These are phyloP conservation scores for Nematostella vectensis DNA, from an alignment of 92 coral and sea anemone species.

Conservation along the genomic window DNA sequence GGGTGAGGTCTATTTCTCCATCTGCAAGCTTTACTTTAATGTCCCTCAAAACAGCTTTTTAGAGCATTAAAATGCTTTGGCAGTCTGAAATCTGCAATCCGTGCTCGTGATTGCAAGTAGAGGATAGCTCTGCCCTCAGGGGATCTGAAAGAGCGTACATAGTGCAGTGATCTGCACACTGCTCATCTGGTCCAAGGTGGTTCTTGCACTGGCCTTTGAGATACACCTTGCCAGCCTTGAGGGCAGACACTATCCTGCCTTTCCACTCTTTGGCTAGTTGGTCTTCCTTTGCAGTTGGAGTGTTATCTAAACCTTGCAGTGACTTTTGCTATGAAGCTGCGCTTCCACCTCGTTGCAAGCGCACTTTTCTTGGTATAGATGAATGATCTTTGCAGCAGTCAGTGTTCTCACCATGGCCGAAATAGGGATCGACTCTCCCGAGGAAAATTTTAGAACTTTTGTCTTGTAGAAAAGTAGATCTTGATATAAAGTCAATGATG, in stretches of 20 bases:
- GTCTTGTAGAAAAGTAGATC: conserved; percentile 38
- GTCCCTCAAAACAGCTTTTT: conserved; percentile 10
- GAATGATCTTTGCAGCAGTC: conserved; percentile 23
- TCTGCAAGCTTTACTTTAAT: conserved; percentile 13
- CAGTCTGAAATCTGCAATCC: conserved; percentile 11
- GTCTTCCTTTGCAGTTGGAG: conserved; percentile 11
- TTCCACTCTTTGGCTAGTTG: conserved; percentile 9
- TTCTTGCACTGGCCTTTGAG: conserved; percentile 33
- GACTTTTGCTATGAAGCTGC: conserved; percentile 42
- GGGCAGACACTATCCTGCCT: conserved; percentile 1
- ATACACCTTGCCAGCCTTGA: conserved; percentile 18
- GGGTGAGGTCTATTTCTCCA: conserved; percentile 5
- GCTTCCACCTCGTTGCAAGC: conserved; percentile 4
- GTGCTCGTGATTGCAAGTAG: conserved; percentile 24
- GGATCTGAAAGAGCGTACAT: conserved; percentile 38
- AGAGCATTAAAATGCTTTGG: conserved; percentile 10
- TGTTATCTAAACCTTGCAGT: conserved; percentile 42
- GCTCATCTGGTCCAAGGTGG: conserved; percentile 41
- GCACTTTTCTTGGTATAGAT: conserved; percentile 23
- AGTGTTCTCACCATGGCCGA: conserved; percentile 46
- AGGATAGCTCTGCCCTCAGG: conserved; percentile 11
- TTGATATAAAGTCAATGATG: conserved; percentile 26
- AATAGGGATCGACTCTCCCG: conserved; percentile 30
- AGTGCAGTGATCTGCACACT: conserved; percentile 37
- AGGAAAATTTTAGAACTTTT: conserved; percentile 23